These are phyloP conservation scores for Knipowitschia caucasica DNA, from an alignment of 2,797 vertebrate genomes.

Conservation along the genomic window DNA sequence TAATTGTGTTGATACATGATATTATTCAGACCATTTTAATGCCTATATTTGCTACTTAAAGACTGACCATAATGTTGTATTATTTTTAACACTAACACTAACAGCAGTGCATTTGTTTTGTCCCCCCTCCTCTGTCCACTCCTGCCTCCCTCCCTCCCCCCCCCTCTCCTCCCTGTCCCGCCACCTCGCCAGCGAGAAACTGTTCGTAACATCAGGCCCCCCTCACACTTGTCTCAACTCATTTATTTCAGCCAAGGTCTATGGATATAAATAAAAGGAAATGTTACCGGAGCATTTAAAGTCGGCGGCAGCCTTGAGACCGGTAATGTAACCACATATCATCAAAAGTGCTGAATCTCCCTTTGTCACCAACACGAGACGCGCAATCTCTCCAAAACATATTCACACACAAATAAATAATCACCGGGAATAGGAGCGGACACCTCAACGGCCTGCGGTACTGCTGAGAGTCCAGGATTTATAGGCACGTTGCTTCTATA, in stretches of 20 bases:
- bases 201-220: conserved; percentile 72
- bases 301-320: conserved; percentile 76
- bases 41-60: no score
- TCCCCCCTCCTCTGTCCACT: no score
- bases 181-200: conserved; percentile 71
- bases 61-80: no score
- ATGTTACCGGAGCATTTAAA: conserved; percentile 82
- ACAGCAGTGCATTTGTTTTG: no score
- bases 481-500: conserved; percentile 24
- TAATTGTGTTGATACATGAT: no score
- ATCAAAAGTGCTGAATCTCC: conserved; percentile 82
- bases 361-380: conserved; percentile 75
- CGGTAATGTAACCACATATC: conserved; percentile 83
- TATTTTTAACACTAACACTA: no score
- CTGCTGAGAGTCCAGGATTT: conserved; percentile 48
- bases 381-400: conserved; percentile 71
- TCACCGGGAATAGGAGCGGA: conserved; percentile 46
- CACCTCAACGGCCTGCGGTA: conserved; percentile 47
- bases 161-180: background rate
- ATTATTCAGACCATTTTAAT: no score
- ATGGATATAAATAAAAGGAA: conserved; percentile 84
- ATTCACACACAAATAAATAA: conserved; percentile 78
- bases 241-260: conserved; percentile 85
- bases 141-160: conserved; percentile 10
- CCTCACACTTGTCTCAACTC: conserved; percentile 80